Conservation (phyloP, 1,140 invertebrate genomes). For the Pseudomyrmex flavicornis region DNA sequence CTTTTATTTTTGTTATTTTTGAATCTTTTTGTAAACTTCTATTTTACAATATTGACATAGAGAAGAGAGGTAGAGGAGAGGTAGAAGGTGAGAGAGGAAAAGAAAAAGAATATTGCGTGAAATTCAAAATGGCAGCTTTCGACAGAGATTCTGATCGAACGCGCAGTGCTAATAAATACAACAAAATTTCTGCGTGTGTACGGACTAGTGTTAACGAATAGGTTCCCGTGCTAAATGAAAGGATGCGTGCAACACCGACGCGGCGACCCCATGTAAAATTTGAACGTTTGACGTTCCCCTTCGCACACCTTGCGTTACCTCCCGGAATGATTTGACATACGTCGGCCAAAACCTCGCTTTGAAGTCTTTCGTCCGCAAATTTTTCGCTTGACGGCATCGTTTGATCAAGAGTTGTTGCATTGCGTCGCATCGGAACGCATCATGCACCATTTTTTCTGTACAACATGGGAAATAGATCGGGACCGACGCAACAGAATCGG, state of each 20-base stretch:
- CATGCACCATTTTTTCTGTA: slow-evolving; percentile 33
- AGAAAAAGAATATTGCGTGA: too few relatives aligned
- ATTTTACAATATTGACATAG: background rate
- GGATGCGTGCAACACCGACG: slow-evolving; percentile 39
- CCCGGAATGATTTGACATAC: slow-evolving; percentile 51
- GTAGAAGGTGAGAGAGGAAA: too few relatives aligned
- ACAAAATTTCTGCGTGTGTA: slow-evolving; percentile 37
- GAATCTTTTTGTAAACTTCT: background rate
- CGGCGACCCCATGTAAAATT: slow-evolving; percentile 45
- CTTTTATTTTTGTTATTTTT: too few relatives aligned
- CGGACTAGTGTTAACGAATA: slow-evolving; percentile 49
- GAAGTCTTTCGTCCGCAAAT: slow-evolving; percentile 58
- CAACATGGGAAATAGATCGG: background rate
- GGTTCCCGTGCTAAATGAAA: slow-evolving; percentile 50
- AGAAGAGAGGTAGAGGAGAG: too few relatives aligned
- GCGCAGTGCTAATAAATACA: slow-evolving; percentile 38
- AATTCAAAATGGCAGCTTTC: slow-evolving; percentile 14
- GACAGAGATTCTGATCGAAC: slow-evolving; percentile 53
- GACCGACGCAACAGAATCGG: slow-evolving; percentile 17
- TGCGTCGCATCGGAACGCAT: slow-evolving; percentile 25
- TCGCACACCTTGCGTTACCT: slow-evolving; percentile 19
- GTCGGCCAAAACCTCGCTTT: slow-evolving; percentile 49
- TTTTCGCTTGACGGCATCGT: slow-evolving; percentile 56
- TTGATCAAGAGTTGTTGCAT: slow-evolving; percentile 54
- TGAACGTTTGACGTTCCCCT: slow-evolving; percentile 52